Base-by-base conservation (phyloP, 2,113 vertebrate genomes). In the Lipotes vexillifer region DNA sequence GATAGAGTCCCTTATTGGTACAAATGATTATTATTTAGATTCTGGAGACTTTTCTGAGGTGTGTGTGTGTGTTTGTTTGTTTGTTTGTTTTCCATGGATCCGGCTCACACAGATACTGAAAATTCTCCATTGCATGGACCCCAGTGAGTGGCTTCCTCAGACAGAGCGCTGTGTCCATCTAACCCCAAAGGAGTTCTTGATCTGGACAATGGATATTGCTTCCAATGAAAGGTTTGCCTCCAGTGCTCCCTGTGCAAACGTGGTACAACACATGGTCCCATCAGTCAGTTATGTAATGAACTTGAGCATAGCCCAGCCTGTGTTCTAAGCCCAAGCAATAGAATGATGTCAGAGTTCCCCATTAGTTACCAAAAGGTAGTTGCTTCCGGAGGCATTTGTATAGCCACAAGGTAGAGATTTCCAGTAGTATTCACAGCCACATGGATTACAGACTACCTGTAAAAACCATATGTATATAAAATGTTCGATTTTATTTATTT, bases 161-260 rank as follows among this genome's bases (percentile, higher is more conserved):
- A 98, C 96, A 23, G 99, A 99, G 74, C 81, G 77, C 11, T 93
- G 38, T 52, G 85, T 97, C 63, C 97, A 97, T 90, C 98, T 99
- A 95, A 99, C 98, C 96, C 97, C 98, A 86, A 96, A 97, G 72
- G 98, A 99, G 72, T 98, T 99, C 95, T 98, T 99, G 97, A 97
- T 86, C 74, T 99, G 99, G 98, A 99, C 99, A 44, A 98, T 99
- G 94, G 97, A 98, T 57, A 83, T 99, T 97, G 97, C 63, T 66
- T 99, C 98, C 72, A 94, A 49, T 93, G 98, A 98, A 98, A 99
- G 99, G 99, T 99, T 96, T 97, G 97, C 71, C 46, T 75, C 80
- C 20, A 7, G 55, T 3, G 25, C 6, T 80, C 11, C 46, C n/a
- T 61, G 25, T 75, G n/a, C 18, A 63, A 21, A 36, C 59, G 33